Base-by-base conservation (phyloP, 2,797 vertebrate species). In the Cichlasoma orientale region DNA sequence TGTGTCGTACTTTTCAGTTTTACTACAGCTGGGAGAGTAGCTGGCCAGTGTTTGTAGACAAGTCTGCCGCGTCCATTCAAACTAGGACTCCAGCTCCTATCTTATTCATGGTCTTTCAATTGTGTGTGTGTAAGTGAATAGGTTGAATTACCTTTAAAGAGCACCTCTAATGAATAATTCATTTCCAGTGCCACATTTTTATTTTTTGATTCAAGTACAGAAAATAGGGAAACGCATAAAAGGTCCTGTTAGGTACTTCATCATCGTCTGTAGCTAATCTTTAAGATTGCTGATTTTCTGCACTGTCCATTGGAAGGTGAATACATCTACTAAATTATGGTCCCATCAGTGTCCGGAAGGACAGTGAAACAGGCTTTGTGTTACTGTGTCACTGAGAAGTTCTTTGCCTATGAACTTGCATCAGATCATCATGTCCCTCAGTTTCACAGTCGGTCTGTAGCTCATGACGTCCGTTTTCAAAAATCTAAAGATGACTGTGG, bases 401-500 rank as follows among this genome's bases (percentile, higher is more conserved):
- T 47, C 23, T 66, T 4, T 47, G 10, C 41, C 38, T 47, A 7
- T 50, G 41, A 66, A 50, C 41, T 12, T 66, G 41, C 61, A 47
- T 47, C 44, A 47, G 6, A 18, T 16, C 44, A 18, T 47, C 23
- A 13, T 27, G 8, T 50, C 61, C 16, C 41, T 29, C 41, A 18
- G 23, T 66, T 66, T 66, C 44, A 50, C 61, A 19, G 16, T 19
- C 61, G 21, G 61, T 25, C 1, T 23, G 9, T 27, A 41, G 38
- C 16, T 27, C 47, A 10, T 66, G 41, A 66, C 27, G 0, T 66
- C 41, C 19, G 23, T 27, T 47, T 66, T 19, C 0, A 47, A 66
- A 27, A 47, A 47, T 19, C 1, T 29, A 47, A 0, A 0, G 16
- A 66, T 47, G 27, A 47, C 41, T 19, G 11, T n/a, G 50, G 50